Evolutionary conservation across 1,140 invertebrate genomes (phyloP), one percentile per base, ranked within the genome.

Genomic region (Drosophila ohnishii): DNA sequence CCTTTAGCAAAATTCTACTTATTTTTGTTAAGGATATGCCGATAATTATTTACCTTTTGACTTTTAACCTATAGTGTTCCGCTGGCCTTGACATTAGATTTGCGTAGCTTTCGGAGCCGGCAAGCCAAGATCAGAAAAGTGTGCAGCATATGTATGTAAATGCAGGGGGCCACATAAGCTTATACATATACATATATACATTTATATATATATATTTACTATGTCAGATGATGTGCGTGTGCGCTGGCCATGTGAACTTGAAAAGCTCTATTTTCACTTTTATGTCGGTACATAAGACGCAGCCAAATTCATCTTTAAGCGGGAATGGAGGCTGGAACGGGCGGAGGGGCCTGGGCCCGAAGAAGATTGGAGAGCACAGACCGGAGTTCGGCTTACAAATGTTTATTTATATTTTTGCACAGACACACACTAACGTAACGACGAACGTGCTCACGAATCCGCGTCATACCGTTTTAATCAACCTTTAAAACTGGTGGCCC

Each of bases 241-340:
- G 42, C 37, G 48, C 28, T 45, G 39, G 57, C 48, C 32, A 39
- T 62, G 39, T 73, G 81, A 85, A 85, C 82, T 85, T 85, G 80
- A 84, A 80, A 85, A 80, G 66, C 81, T 76, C 80, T 73, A 80
- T 84, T 80, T 85, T 85, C 81, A 85, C 81, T 85, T 85, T 83
- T 85, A 77, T 60, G 63, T 66, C 40, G 32, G 39, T 63, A 63
- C 56, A 62, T 75, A 74, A 65, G 50, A 66, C 45, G 35, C 47
- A 37, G 34, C 32, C 16, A 51, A 40, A 56, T 55, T 44, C 39
- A 56, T 72, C 70, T 61, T 51, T 62, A 73, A 72, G 39, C 32
- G 32, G 19, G 50, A 37, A 5, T 22, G 19, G 34, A 10, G 51
- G 14, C 28, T n/a, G 47, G 25, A n/a, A 22, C 1, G 11, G 30